Percentiles rank a stretch among this genome's conserved stretches.
Evolutionary conservation across 2,888 invertebrate species (phyloP).

Genomic region (Drosophila paracracens): DNA sequence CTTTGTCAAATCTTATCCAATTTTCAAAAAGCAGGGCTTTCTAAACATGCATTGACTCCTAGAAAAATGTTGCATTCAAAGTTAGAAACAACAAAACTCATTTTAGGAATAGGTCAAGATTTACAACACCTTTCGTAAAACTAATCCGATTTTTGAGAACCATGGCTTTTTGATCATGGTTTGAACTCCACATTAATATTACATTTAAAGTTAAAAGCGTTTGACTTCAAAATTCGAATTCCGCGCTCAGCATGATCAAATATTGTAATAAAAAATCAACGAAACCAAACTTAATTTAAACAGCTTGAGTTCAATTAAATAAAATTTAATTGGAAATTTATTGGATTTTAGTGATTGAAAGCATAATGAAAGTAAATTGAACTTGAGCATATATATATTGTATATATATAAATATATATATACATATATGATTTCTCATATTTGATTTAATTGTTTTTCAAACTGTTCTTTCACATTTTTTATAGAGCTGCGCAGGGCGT

Average conservation of each 20-base stretch:
- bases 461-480: neutral
- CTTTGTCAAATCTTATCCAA: too few relatives aligned
- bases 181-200: neutral
- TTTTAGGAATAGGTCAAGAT: neutral
- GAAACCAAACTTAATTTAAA: neutral
- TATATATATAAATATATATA: neutral
- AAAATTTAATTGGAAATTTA: neutral
- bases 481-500: constrained; percentile 92
- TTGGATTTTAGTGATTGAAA: neutral
- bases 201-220: neutral
- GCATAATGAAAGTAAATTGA: neutral
- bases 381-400: neutral
- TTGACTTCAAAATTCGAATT: neutral
- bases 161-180: neutral
- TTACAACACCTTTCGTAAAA: neutral
- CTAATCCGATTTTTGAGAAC: too few relatives aligned
- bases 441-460: neutral
- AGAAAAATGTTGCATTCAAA: too few relatives aligned
- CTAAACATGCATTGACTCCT: neutral
- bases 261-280: neutral
- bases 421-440: neutral
- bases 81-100: neutral
- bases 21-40: neutral
- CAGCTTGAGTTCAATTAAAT: constrained; percentile 1
- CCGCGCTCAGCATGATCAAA: neutral